Conservation (phyloP, 2,113 vertebrate species). For the Callipepla californica region DNA sequence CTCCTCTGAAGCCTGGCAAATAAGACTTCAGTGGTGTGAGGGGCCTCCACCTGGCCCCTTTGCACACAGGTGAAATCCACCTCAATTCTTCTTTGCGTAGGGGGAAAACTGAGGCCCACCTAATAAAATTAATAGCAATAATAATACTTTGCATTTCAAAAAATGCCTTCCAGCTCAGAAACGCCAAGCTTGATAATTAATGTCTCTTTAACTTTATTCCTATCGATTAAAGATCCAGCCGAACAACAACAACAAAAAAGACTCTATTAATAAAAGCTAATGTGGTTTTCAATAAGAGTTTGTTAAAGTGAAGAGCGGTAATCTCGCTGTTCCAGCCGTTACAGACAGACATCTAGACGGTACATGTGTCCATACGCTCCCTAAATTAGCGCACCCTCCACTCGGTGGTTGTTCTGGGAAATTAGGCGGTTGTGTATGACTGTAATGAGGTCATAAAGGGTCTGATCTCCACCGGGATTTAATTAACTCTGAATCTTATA, state of each 20-base stretch:
- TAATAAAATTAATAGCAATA: conserved; percentile 68
- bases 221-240: conserved; percentile 61
- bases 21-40: neutral
- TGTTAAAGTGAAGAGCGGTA: conserved; percentile 7
- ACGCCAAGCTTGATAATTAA: conserved; percentile 67
- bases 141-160: conserved; percentile 67
- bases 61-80: conserved; percentile 48
- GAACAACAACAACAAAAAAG: conserved; percentile 35
- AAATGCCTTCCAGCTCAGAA: conserved; percentile 69
- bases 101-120: conserved; percentile 21
- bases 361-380: conserved; percentile 66
- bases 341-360: conserved; percentile 55
- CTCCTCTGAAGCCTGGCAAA: conserved; percentile 3
- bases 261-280: conserved; percentile 69
- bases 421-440: conserved; percentile 73
- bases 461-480: conserved; percentile 78
- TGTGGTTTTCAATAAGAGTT: conserved; percentile 62
- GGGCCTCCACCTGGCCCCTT: neutral
- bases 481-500: conserved; percentile 81
- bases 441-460: conserved; percentile 79
- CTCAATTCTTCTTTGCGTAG: conserved; percentile 26
- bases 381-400: conserved; percentile 61
- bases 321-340: conserved; percentile 6
- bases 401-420: conserved; percentile 69
- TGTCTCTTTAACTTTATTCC: conserved; percentile 71